A percentile compares a stretch with the other conserved stretches of the same genome.
phyloP scores from a whole-genome alignment of 64 coral and sea anemone species.

The Exaiptasia diaphana region DNA sequence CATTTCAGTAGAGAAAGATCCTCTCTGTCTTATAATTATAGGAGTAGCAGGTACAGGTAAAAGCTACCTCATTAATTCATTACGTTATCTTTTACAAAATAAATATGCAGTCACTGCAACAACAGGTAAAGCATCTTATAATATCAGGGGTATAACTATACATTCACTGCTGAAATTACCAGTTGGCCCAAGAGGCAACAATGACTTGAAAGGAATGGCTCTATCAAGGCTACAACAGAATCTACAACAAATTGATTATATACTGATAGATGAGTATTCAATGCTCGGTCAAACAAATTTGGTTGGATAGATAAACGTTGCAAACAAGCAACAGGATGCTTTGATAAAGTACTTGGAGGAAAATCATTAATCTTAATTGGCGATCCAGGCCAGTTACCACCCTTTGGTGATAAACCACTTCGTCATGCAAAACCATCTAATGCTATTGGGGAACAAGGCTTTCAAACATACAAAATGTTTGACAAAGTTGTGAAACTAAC shows the following conservation, averaged over 20 bases:
- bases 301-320: slow-evolving; percentile 18
- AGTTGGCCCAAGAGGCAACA: slow-evolving; percentile 43
- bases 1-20: slow-evolving; percentile 32
- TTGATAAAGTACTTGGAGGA: slow-evolving; percentile 4
- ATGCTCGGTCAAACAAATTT: slow-evolving; percentile 33
- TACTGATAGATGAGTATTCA: slow-evolving; percentile 40
- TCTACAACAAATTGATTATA: background rate
- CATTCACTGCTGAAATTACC: slow-evolving; percentile 53
- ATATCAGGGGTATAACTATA: slow-evolving; percentile 22
- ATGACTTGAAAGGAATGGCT: slow-evolving; percentile 32
- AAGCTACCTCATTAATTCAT: slow-evolving; percentile 47
- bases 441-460: background rate
- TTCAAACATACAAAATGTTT: too few relatives aligned
- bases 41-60: slow-evolving; percentile 56
- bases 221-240: slow-evolving; percentile 26
- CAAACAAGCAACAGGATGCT: background rate
- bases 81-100: slow-evolving; percentile 20
- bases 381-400: background rate
- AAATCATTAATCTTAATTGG: background rate
- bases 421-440: background rate
- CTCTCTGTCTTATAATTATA: slow-evolving; percentile 22
- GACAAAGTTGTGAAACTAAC: background rate
- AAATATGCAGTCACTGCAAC: slow-evolving; percentile 60
- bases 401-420: background rate
- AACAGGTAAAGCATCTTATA: slow-evolving; percentile 28